A percentile compares a stretch with the other conserved stretches of the same genome.
Conservation (phyloP, 2,797 vertebrate species). For the Enteromius mattozi region DNA sequence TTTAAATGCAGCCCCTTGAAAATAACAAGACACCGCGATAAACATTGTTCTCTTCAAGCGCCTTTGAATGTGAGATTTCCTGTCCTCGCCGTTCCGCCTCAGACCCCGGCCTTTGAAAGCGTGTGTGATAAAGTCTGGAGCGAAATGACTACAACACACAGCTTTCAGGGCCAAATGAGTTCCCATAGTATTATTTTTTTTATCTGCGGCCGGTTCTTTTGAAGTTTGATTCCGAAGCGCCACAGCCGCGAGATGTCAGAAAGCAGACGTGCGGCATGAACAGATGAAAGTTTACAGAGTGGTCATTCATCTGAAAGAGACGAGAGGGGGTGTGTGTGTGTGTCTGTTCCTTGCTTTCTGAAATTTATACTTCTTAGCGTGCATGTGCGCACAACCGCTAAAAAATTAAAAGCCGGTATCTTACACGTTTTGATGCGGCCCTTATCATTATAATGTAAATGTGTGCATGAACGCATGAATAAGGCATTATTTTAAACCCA, state of each 20-base stretch:
- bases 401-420: slow-evolving; percentile 79
- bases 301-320: slow-evolving; percentile 73
- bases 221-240: slow-evolving; percentile 74
- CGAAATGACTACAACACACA: slow-evolving; percentile 64
- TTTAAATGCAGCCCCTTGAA: slow-evolving; percentile 54
- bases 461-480: slow-evolving; percentile 64
- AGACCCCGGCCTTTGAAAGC: slow-evolving; percentile 56
- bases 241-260: slow-evolving; percentile 76
- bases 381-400: slow-evolving; percentile 69
- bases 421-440: slow-evolving; percentile 59
- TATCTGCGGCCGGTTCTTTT: slow-evolving; percentile 68
- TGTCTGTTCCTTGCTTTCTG: slow-evolving; percentile 51
- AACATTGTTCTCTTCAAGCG: slow-evolving; percentile 58
- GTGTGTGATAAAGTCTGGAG: slow-evolving; percentile 59
- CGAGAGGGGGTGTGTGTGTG: not conserved
- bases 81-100: slow-evolving; percentile 50
- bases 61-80: slow-evolving; percentile 49
- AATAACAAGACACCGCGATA: slow-evolving; percentile 56
- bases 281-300: slow-evolving; percentile 75
- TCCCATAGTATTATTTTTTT: slow-evolving; percentile 61
- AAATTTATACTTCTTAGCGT: slow-evolving; percentile 61
- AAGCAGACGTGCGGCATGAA: slow-evolving; percentile 74
- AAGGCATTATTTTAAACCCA: slow-evolving; percentile 80
- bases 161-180: slow-evolving; percentile 64
- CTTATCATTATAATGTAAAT: slow-evolving; percentile 59